Base-by-base conservation (phyloP, 2,888 invertebrate genomes). In the Lasioglossum marginatum region DNA sequence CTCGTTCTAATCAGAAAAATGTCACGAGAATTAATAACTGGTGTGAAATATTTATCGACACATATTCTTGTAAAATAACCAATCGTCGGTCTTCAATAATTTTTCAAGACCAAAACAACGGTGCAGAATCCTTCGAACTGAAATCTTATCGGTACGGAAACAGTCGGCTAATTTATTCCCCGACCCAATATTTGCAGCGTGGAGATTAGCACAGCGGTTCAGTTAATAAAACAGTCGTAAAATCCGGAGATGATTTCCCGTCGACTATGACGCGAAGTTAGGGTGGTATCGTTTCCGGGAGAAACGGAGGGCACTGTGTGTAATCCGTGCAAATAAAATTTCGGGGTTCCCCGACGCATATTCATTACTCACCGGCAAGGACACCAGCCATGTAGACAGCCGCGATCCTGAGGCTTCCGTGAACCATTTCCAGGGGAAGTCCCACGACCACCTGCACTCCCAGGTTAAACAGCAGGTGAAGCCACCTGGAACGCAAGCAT, bases 361-460 rank as follows among this genome's bases (percentile, higher is more conserved):
- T 45, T 52, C 68, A 77, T 77, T 87, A 92, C 82, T 97, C 97
- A 83, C 98, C 98, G 79, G 99, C 99, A 88, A 99, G 96, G 74
- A 99, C 99, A 14, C 99, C 99, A 19, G 99, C 98, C 95, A 98
- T 96, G 96, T 99, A 99, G 86, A 99, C 98, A 78, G 97, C 97
- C 8, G 97, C 98, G 91, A 99, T 98, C 84, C 99, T 96, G 83
- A 97, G 95, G 52, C 98, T 98, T 45, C 99, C 99, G 95, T 99
- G 99, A 72, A 99, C 98, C 98, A 99, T 98, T 96, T 99, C 99
- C 93, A 99, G 96, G 8, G 99, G 99, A 89, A 99, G 96, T 70
- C 99, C 99, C 92, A 99, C 98, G 93, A 98, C 96, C 89, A 99
- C 96, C 96, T 99, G 99, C 81, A 99, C 98, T 91, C 98, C 97